Evolutionary conservation across 2,888 invertebrate species (phyloP).

Genomic region (Opisthograptis luteolata): DNA sequence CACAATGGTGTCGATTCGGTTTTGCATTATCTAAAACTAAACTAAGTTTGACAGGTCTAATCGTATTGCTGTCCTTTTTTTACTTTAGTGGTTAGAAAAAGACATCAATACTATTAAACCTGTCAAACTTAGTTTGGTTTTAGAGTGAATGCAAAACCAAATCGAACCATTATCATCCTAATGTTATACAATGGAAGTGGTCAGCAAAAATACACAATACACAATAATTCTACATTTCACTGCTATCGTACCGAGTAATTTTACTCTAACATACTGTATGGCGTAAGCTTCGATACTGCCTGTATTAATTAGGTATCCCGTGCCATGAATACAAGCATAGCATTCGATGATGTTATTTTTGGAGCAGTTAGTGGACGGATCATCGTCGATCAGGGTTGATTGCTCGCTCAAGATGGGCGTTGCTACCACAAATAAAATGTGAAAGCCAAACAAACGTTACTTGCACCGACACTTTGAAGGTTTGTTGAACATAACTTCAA

Average conservation of each 20-base stretch:
- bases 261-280: no score
- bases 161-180: no score
- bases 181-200: no score
- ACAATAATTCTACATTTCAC: not conserved
- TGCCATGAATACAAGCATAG: constrained; percentile 21
- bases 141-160: no score
- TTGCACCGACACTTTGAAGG: constrained; percentile 27
- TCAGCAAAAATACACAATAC: not conserved
- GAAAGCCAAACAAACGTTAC: constrained; percentile 35
- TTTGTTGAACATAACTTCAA: constrained; percentile 19
- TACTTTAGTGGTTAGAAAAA: no score
- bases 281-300: constrained; percentile 26
- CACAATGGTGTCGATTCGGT: no score
- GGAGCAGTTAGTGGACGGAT: constrained; percentile 53
- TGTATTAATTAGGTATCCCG: constrained; percentile 17
- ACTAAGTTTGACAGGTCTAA: no score
- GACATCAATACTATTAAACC: no score
- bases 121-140: no score
- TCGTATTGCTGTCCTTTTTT: no score
- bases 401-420: constrained; percentile 50
- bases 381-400: constrained; percentile 67
- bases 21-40: no score
- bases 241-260: no score
- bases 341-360: constrained; percentile 57
- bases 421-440: constrained; percentile 30